Evolutionary conservation across 2,888 invertebrate genomes (phyloP).

Genomic region (Agrochola macilenta): DNA sequence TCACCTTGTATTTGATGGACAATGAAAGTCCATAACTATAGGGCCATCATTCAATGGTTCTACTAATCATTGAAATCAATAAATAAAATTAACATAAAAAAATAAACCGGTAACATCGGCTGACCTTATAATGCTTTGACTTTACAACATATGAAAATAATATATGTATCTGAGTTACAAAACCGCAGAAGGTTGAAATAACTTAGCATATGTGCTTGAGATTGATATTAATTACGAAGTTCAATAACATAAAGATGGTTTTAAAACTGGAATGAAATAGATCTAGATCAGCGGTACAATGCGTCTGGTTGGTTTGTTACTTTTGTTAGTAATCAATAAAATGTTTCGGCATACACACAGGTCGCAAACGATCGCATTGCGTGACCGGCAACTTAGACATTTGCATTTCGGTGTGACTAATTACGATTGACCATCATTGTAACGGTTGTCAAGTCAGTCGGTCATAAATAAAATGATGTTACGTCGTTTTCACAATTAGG

Average conservation of each 20-base stretch:
- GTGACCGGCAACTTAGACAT: slow-evolving; percentile 75
- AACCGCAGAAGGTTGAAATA: slow-evolving; percentile 73
- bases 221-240: slow-evolving; percentile 68
- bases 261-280: slow-evolving; percentile 40
- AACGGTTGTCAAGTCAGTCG: slow-evolving; percentile 60
- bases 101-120: slow-evolving; percentile 54
- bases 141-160: slow-evolving; percentile 66
- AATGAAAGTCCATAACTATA: slow-evolving; percentile 58
- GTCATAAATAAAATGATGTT: slow-evolving; percentile 49
- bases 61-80: slow-evolving; percentile 66
- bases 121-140: slow-evolving; percentile 65
- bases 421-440: slow-evolving; percentile 75
- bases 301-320: slow-evolving; percentile 19
- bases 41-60: slow-evolving; percentile 64
- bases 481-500: slow-evolving; percentile 33
- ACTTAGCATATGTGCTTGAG: slow-evolving; percentile 68
- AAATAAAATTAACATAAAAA: slow-evolving; percentile 68
- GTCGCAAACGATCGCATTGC: slow-evolving; percentile 71
- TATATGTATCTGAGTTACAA: slow-evolving; percentile 67
- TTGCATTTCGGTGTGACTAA: slow-evolving; percentile 79
- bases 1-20: slow-evolving; percentile 65
- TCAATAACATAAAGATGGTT: slow-evolving; percentile 52
- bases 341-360: slow-evolving; percentile 58
- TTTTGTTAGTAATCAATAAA: slow-evolving; percentile 67
- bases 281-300: slow-evolving; percentile 52